These are phyloP conservation scores for Siphamia tubifer DNA, from an alignment of 2,113 vertebrate species.

Conservation along the genomic window DNA sequence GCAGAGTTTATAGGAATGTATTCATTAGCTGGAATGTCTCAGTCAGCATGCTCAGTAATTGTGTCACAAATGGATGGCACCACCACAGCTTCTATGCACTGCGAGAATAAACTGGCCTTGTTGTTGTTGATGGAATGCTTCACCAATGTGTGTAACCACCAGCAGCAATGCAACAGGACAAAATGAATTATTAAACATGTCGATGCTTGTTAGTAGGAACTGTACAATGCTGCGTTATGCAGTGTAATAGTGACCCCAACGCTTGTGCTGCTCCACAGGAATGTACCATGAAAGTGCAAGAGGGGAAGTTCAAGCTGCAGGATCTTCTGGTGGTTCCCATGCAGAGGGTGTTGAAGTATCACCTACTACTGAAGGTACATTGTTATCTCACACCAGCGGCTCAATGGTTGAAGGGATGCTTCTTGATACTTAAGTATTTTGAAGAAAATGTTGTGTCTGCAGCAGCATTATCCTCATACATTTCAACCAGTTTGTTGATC, in stretches of 20 bases:
- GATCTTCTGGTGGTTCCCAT: slow-evolving; percentile 97
- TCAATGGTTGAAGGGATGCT: too few relatives aligned
- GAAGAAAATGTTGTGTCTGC: too few relatives aligned
- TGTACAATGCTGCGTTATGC: slow-evolving; percentile 8
- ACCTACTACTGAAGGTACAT: slow-evolving; percentile 92
- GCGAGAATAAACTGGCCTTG: slow-evolving; percentile 21
- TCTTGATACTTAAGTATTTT: too few relatives aligned
- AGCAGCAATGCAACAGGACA: not conserved
- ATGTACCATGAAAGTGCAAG: slow-evolving; percentile 94
- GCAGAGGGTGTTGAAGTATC: slow-evolving; percentile 97
- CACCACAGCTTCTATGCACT: slow-evolving; percentile 7
- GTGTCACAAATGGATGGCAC: slow-evolving; percentile 19
- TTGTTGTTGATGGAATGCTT: slow-evolving; percentile 16
- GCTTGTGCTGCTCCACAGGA: slow-evolving; percentile 77
- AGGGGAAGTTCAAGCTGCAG: slow-evolving; percentile 95
- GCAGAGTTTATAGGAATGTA: slow-evolving; percentile 21
- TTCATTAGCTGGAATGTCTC: slow-evolving; percentile 38
- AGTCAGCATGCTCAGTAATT: slow-evolving; percentile 28
- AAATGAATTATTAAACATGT: slow-evolving; percentile 32
- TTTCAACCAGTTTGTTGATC: too few relatives aligned
- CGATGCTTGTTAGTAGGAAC: slow-evolving; percentile 26
- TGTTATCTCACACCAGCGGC: not conserved
- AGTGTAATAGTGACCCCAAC: not conserved
- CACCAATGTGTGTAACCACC: slow-evolving; percentile 21
- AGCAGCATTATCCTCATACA: too few relatives aligned